A percentile compares a stretch with the other conserved stretches of the same genome.
phyloP scores from a whole-genome alignment of 2,888 invertebrate genomes.

The Tenthredo mesomela region DNA sequence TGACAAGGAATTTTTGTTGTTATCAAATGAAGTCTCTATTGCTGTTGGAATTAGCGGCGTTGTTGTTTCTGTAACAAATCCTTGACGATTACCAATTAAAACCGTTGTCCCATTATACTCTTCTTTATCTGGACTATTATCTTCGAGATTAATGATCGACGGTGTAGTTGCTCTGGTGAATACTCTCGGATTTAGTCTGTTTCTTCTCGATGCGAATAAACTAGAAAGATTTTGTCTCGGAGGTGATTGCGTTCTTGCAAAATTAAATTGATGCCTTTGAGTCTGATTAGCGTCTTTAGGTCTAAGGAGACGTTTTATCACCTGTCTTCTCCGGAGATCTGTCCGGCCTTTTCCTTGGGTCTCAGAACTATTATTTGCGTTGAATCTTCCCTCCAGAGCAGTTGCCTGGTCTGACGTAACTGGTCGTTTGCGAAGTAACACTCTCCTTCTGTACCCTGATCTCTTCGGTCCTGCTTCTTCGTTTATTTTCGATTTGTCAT shows the following conservation, averaged over 20 bases:
- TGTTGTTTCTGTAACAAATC: not conserved
- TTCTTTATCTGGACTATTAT: not conserved
- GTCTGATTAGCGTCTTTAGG: slow-evolving; percentile 4
- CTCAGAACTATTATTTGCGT: not conserved
- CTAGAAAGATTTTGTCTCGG: slow-evolving; percentile 16
- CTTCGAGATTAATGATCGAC: not conserved
- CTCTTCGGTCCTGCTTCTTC: not conserved
- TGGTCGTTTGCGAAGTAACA: slow-evolving; percentile 57
- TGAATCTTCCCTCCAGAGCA: slow-evolving; percentile 31
- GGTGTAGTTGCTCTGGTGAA: slow-evolving; percentile 26
- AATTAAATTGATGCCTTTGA: slow-evolving; percentile 45
- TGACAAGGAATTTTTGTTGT: not conserved
- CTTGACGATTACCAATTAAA: slow-evolving; percentile 2
- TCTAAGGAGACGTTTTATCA: slow-evolving; percentile 67
- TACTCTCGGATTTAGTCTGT: not conserved
- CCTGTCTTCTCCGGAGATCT: slow-evolving; percentile 65
- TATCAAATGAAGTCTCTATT: not conserved
- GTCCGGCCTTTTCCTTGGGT: not conserved
- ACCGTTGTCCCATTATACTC: not conserved
- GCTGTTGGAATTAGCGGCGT: not conserved
- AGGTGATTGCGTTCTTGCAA: slow-evolving; percentile 13
- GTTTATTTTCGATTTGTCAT: not conserved
- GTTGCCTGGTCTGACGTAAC: not conserved
- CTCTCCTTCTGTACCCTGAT: slow-evolving; percentile 58
- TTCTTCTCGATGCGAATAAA: slow-evolving; percentile 10